Base-by-base conservation (phyloP, 2,797 vertebrate genomes). In the Sebastes oblongus region DNA sequence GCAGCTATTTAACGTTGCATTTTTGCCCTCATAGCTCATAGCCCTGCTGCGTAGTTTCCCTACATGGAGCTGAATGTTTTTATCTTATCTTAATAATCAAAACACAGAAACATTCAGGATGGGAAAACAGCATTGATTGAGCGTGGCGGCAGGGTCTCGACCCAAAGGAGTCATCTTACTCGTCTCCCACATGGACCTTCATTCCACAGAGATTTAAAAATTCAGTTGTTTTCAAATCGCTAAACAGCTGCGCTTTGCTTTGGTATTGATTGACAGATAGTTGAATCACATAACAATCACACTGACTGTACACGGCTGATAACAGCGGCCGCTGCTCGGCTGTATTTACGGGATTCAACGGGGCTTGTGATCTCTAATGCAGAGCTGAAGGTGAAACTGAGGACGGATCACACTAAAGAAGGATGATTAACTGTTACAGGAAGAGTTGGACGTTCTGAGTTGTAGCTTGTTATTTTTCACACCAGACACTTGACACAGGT, bases 391-490 rank as follows among this genome's bases (percentile, higher is more conserved):
- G 73, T 81, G 67, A 85, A 68, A 72, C 18, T 77, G 16, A 60
- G 72, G 74, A 86, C 13, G 14, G 34, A 80, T 82, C 69, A 56
- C 67, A 72, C 36, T 59, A 20, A 50, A 50, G 16, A 13, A 78
- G 65, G 59, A 55, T 80, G 77, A 86, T 76, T 75, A 67, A 80
- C 24, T 76, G 72, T 68, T 66, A 83, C 71, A 73, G 85, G 79
- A 88, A 85, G 75, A 58, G 70, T 68, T 61, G 59, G 74, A 88
- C 64, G 68, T 58, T 69, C 50, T 72, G 82, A 87, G 69, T 75
- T 85, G 65, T 72, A 55, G 64, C 69, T 80, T 82, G 65, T 86
- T 85, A 73, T 81, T 73, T 77, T 71, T 64, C 75, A 65, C 73
- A 66, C 52, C 52, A 65, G 54, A 82, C 24, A 24, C 24, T 24